phyloP scores from a whole-genome alignment of 2,113 vertebrate genomes.

The Prinia subflava region DNA sequence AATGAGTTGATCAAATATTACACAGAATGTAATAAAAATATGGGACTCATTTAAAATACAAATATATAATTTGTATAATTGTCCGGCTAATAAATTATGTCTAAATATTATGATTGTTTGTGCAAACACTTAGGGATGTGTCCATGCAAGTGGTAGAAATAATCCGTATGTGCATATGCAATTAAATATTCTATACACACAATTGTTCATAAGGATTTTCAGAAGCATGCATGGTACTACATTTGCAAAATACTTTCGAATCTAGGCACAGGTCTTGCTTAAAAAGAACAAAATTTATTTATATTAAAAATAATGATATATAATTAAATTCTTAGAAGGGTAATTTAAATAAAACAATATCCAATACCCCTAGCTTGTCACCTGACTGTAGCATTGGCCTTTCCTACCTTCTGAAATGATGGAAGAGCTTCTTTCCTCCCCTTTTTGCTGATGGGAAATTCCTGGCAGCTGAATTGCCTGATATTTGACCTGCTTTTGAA shows the following conservation, averaged over 20 bases:
- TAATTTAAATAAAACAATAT: not conserved
- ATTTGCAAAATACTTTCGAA: not conserved
- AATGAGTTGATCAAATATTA: constrained; percentile 33
- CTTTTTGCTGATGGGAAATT: not conserved
- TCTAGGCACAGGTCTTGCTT: not conserved
- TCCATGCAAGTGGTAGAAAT: not conserved
- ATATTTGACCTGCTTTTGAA: constrained; percentile 23
- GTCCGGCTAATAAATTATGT: constrained; percentile 19
- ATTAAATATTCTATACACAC: not conserved
- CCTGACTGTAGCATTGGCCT: not conserved
- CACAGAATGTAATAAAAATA: constrained; percentile 22
- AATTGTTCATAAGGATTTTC: not conserved
- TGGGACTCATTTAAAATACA: not conserved
- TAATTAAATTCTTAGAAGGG: not conserved
- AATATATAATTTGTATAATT: constrained; percentile 12
- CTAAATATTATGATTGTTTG: constrained; percentile 29
- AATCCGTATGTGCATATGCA: not conserved
- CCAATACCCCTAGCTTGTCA: not conserved
- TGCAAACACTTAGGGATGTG: not conserved
- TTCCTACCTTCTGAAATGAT: not conserved
- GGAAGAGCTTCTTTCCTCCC: not conserved
- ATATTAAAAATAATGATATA: not conserved
- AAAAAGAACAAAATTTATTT: not conserved
- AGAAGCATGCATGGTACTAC: not conserved
- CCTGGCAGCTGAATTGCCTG: not conserved